Evolutionary conservation across 2,113 vertebrate species (phyloP).

Genomic region (Ciconia boyciana): DNA sequence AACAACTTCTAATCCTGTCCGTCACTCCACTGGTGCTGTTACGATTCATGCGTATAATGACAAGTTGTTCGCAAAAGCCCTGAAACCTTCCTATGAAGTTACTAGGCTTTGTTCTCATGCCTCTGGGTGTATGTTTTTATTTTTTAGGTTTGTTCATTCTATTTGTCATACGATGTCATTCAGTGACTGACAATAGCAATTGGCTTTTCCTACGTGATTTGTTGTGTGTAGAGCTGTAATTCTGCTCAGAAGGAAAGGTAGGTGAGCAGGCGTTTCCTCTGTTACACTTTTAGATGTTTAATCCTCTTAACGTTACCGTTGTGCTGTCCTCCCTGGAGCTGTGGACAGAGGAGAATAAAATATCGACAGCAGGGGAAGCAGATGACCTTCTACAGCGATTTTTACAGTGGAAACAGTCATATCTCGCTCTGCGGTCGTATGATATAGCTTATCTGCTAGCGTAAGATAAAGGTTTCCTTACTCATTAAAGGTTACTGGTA

Average conservation of each 20-base stretch:
- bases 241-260: background rate
- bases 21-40: background rate
- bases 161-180: background rate
- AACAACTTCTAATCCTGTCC: background rate
- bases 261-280: background rate
- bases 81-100: background rate
- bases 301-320: constrained; percentile 46
- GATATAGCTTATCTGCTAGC: constrained; percentile 37
- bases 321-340: constrained; percentile 68
- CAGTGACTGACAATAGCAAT: background rate
- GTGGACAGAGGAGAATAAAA: constrained; percentile 62
- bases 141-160: background rate
- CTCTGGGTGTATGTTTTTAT: background rate
- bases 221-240: background rate
- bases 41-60: background rate
- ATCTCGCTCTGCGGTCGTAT: background rate
- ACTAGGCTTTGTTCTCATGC: background rate
- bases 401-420: constrained; percentile 34
- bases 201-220: accelerated
- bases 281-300: constrained; percentile 59
- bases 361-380: background rate
- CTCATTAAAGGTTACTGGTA: background rate
- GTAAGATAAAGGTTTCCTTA: constrained; percentile 27
- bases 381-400: constrained; percentile 50
- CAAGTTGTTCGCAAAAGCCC: background rate